Conservation (phyloP, 2,113 vertebrate genomes). For the Myxocyprinus asiaticus region DNA sequence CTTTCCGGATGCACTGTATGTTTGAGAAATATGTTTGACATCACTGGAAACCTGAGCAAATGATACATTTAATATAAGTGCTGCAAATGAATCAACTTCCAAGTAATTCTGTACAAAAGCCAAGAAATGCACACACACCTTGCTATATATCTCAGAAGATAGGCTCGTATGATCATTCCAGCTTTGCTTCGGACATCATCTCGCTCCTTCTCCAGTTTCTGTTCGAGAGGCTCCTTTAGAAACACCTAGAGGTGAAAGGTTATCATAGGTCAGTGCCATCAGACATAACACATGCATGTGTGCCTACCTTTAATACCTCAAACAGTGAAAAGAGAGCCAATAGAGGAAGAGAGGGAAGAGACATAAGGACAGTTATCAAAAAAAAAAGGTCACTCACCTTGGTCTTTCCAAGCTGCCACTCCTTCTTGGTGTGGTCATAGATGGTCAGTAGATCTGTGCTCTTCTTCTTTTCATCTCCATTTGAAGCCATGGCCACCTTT, state of each 20-base stretch:
- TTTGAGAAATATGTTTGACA: too few relatives aligned
- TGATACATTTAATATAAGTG: too few relatives aligned
- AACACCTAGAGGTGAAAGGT: conserved; percentile 79
- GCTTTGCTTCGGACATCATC: conserved; percentile 84
- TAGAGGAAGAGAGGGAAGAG: background rate
- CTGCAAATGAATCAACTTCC: too few relatives aligned
- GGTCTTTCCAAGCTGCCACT: conserved; percentile 89
- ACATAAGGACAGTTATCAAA: background rate
- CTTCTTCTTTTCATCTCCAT: conserved; percentile 75
- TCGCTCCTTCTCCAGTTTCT: conserved; percentile 86
- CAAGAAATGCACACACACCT: conserved; percentile 68
- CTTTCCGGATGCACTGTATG: too few relatives aligned
- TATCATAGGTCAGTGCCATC: background rate
- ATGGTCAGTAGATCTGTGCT: conserved; percentile 77
- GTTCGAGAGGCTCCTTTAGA: conserved; percentile 89
- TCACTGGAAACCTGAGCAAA: too few relatives aligned
- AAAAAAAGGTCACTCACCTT: conserved; percentile 73
- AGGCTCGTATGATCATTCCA: conserved; percentile 84
- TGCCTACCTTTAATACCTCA: too few relatives aligned
- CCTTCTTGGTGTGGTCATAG: conserved; percentile 80
- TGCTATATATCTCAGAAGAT: conserved; percentile 87
- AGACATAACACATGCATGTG: background rate
- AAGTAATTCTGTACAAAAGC: background rate
- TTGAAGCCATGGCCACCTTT: conserved; percentile 8
- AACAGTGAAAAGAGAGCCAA: too few relatives aligned